These are phyloP conservation scores for Psittacara wagleri DNA, from an alignment of 2,113 vertebrate genomes.

Conservation along the genomic window DNA sequence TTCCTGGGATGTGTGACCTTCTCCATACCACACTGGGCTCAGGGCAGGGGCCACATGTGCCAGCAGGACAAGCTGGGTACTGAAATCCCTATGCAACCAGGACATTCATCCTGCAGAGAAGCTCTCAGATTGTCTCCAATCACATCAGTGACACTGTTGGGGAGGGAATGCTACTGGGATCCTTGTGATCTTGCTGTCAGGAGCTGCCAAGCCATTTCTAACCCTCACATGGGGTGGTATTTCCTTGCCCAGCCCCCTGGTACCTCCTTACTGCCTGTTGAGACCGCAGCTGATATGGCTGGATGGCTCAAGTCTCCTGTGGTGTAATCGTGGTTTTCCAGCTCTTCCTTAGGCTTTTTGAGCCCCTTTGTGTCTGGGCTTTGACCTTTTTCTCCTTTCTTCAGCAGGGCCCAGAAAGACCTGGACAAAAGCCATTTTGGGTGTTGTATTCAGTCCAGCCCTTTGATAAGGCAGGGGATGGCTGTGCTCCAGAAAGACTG, in stretches of 20 bases:
- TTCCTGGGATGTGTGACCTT: background rate
- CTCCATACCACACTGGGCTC: background rate
- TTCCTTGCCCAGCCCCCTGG: background rate
- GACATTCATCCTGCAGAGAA: background rate
- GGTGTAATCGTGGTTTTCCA: background rate
- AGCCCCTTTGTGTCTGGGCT: background rate
- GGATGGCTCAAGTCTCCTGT: background rate
- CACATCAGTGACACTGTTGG: background rate
- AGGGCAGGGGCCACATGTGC: background rate
- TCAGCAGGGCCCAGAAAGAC: background rate
- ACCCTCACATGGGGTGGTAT: background rate
- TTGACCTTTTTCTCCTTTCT: background rate
- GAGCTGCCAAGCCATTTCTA: background rate
- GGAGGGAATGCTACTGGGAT: background rate
- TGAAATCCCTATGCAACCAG: background rate
- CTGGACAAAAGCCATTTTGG: conserved; percentile 1
- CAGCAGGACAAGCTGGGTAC: background rate
- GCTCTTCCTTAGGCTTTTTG: background rate
- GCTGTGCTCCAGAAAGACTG: background rate
- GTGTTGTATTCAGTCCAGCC: background rate
- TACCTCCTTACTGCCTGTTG: accelerated
- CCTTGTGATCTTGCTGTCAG: background rate
- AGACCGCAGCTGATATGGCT: accelerated
- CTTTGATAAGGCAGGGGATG: background rate
- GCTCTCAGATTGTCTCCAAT: background rate